These are phyloP conservation scores for Bradypodion pumilum DNA, from an alignment of 2,797 vertebrate genomes.

Conservation along the genomic window DNA sequence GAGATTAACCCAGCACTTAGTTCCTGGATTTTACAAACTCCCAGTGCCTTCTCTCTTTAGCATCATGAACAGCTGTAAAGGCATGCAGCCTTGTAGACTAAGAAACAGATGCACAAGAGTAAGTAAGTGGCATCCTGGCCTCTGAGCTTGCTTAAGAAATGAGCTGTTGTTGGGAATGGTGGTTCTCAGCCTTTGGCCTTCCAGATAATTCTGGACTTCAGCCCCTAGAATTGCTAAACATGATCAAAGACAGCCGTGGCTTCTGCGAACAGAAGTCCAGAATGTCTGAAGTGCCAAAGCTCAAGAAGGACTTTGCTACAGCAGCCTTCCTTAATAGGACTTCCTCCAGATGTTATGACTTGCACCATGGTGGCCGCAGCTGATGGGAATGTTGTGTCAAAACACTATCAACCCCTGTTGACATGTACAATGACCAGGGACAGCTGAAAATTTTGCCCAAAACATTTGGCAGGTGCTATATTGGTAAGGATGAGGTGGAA, in stretches of 20 bases:
- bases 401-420: too few species aligned
- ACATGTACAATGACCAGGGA: too few species aligned
- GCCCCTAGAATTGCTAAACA: background rate
- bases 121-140: background rate
- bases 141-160: background rate
- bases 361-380: background rate
- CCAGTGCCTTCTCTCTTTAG: background rate
- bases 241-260: too few species aligned
- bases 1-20: background rate
- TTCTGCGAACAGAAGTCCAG: background rate
- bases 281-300: background rate
- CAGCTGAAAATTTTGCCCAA: too few species aligned
- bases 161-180: background rate
- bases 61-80: background rate
- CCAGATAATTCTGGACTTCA: background rate
- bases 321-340: too few species aligned
- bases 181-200: background rate
- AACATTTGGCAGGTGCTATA: background rate
- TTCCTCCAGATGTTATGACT: too few species aligned
- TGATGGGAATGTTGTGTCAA: background rate
- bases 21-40: background rate
- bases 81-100: background rate
- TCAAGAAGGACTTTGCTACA: too few species aligned
- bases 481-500: background rate
- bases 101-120: background rate